Evolutionary conservation across 2,797 vertebrate genomes (phyloP).

Genomic region (Neoniphon sammara): DNA sequence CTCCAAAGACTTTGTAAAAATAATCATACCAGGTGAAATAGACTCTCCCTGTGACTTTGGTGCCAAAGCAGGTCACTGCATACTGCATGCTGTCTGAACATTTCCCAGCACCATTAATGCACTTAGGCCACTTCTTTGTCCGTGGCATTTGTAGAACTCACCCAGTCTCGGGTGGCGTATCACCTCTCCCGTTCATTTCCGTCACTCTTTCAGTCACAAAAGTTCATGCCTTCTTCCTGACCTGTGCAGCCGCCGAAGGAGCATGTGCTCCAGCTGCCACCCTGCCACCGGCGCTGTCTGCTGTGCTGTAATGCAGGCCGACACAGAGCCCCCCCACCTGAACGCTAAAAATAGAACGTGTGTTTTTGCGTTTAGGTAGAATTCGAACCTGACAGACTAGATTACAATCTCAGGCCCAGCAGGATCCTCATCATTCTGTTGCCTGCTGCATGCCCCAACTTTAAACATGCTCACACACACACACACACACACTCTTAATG

Average conservation of each 20-base stretch:
- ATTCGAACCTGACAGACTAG: slow-evolving; percentile 70
- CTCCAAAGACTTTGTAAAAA: slow-evolving; percentile 18
- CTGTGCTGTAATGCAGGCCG: slow-evolving; percentile 69
- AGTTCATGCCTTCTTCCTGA: slow-evolving; percentile 30
- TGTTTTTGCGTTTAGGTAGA: slow-evolving; percentile 71
- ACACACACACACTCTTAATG: slow-evolving; percentile 53
- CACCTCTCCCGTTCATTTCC: not conserved
- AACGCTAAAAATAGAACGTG: slow-evolving; percentile 76
- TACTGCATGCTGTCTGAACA: not conserved
- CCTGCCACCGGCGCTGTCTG: slow-evolving; percentile 52
- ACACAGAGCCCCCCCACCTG: slow-evolving; percentile 75
- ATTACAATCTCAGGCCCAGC: slow-evolving; percentile 71
- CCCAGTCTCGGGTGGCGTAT: slow-evolving; percentile 8
- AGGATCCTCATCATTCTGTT: slow-evolving; percentile 62
- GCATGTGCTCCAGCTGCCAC: slow-evolving; percentile 65
- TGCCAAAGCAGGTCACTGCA: not conserved
- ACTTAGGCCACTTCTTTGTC: not conserved
- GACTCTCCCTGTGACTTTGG: slow-evolving; percentile 20
- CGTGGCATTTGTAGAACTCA: not conserved
- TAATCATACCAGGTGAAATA: not conserved
- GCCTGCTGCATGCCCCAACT: slow-evolving; percentile 54
- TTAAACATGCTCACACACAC: slow-evolving; percentile 18
- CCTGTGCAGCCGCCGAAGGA: slow-evolving; percentile 52
- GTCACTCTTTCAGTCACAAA: slow-evolving; percentile 12
- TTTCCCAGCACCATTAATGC: slow-evolving; percentile 18